These are phyloP conservation scores for Heliothis subflexa DNA, from an alignment of 1,140 invertebrate species.

Conservation along the genomic window DNA sequence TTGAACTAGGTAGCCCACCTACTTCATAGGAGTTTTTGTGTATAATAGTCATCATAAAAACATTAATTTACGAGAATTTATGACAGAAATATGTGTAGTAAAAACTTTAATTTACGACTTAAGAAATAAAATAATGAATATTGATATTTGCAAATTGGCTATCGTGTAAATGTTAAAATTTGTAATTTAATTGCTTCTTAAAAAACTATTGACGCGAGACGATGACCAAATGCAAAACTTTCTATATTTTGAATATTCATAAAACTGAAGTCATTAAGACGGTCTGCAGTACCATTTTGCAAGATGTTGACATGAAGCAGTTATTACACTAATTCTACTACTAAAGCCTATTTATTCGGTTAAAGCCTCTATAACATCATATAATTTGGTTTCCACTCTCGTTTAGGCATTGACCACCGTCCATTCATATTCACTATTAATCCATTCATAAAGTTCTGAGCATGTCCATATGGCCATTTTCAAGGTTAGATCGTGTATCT, in stretches of 20 bases:
- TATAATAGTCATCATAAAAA: slow-evolving; percentile 38
- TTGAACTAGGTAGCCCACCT: slow-evolving; percentile 44
- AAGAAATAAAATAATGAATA: slow-evolving; percentile 17
- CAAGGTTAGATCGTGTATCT: slow-evolving; percentile 57
- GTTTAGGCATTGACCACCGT: slow-evolving; percentile 44
- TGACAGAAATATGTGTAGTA: slow-evolving; percentile 36
- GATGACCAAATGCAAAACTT: not conserved
- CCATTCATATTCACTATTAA: slow-evolving; percentile 55
- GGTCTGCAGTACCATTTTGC: not conserved
- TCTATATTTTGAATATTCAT: not conserved
- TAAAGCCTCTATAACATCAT: slow-evolving; percentile 43
- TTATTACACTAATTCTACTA: slow-evolving; percentile 5
- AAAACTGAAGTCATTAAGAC: not conserved
- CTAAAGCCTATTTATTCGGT: slow-evolving; percentile 22
- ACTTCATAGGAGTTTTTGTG: slow-evolving; percentile 24
- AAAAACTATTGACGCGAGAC: slow-evolving; percentile 1
- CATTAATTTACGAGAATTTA: slow-evolving; percentile 44
- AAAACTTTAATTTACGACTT: slow-evolving; percentile 33
- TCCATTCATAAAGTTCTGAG: slow-evolving; percentile 53
- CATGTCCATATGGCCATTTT: slow-evolving; percentile 52
- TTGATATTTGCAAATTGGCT: slow-evolving; percentile 17
- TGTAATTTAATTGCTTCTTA: slow-evolving; percentile 27
- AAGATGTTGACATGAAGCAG: slow-evolving; percentile 3
- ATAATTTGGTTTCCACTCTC: slow-evolving; percentile 45
- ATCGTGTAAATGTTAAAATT: slow-evolving; percentile 7